A percentile compares a stretch with the other conserved stretches of the same genome.
These are phyloP conservation scores for Lamellibrachia columna DNA, from an alignment of 2,888 invertebrate genomes.

Conservation along the genomic window DNA sequence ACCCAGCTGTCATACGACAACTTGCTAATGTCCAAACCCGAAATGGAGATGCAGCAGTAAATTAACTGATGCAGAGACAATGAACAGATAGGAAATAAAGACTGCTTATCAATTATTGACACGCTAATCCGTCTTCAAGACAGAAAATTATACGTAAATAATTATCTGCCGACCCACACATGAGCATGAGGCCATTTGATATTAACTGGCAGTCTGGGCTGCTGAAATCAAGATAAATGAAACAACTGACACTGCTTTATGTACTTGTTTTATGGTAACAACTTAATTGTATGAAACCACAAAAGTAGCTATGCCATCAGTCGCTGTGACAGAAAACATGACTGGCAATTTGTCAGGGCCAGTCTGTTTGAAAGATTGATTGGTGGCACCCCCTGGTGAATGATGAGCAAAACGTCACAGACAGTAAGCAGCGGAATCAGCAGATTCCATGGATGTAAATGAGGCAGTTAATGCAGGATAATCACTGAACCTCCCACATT, in stretches of 20 bases:
- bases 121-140: slow-evolving; percentile 12
- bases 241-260: neutral
- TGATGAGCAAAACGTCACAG: neutral
- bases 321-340: neutral
- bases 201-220: neutral
- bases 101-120: slow-evolving; percentile 5
- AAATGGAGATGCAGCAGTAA: neutral
- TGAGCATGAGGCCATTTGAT: neutral
- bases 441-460: neutral
- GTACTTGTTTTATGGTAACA: neutral
- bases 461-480: neutral
- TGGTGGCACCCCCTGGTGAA: neutral
- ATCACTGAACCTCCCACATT: neutral
- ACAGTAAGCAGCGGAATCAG: neutral
- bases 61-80: slow-evolving; percentile 12
- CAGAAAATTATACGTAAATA: neutral
- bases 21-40: neutral
- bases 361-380: neutral
- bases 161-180: neutral
- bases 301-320: neutral
- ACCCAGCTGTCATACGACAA: neutral
- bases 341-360: neutral
- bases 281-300: slow-evolving; percentile 16
- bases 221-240: neutral
- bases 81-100: slow-evolving; percentile 16